Evolutionary conservation across 1,140 invertebrate genomes (phyloP).

Genomic region (Pogonomyrmex californicus): DNA sequence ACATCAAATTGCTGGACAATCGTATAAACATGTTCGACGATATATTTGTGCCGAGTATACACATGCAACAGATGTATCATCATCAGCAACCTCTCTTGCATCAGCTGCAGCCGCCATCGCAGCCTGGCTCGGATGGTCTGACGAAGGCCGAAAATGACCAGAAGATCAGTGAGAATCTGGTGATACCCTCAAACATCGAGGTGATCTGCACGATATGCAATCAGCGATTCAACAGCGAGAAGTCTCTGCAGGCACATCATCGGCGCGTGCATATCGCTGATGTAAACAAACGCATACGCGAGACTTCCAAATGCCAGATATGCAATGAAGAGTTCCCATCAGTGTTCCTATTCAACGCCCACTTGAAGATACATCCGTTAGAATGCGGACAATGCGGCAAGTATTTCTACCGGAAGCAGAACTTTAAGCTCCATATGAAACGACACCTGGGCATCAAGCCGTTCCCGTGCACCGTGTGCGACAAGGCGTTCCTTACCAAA

Average conservation of each 20-base stretch:
- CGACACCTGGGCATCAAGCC: conserved; percentile 93
- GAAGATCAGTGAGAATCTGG: conserved; percentile 79
- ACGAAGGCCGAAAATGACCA: conserved; percentile 80
- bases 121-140: conserved; percentile 73
- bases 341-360: conserved; percentile 89
- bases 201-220: conserved; percentile 82
- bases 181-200: conserved; percentile 77
- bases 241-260: conserved; percentile 87
- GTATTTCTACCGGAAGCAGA: conserved; percentile 91
- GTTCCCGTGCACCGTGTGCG: conserved; percentile 92
- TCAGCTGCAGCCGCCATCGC: conserved; percentile 81
- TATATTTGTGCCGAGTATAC: conserved; percentile 84
- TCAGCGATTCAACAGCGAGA: conserved; percentile 83
- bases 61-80: conserved; percentile 82
- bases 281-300: conserved; percentile 82
- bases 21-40: conserved; percentile 85
- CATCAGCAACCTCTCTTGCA: conserved; percentile 83
- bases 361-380: conserved; percentile 92
- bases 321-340: conserved; percentile 89
- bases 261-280: conserved; percentile 84
- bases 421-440: conserved; percentile 92
- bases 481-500: conserved; percentile 93
- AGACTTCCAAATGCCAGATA: conserved; percentile 87
- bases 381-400: conserved; percentile 93
- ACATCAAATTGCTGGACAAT: conserved; percentile 84